Conservation (phyloP, 2,797 vertebrate genomes). For the Acropternis orthonyx region DNA sequence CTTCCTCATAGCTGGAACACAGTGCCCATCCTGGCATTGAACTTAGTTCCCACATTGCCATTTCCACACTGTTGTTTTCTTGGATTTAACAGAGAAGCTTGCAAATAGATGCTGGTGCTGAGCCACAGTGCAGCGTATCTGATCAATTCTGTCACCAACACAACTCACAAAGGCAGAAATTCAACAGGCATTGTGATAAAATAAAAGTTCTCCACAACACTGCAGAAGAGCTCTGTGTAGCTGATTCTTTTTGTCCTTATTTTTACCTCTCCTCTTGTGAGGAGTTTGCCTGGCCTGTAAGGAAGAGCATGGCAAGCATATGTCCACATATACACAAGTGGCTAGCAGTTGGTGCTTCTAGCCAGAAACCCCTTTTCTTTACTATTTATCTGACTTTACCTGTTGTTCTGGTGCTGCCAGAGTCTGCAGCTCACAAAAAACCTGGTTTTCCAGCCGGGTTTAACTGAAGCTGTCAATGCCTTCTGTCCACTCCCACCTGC, state of each 20-base stretch:
- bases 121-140: not conserved
- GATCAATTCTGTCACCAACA: not conserved
- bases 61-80: not conserved
- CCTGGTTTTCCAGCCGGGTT: not conserved
- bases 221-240: not conserved
- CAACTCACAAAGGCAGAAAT: not conserved
- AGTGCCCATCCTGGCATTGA: not conserved
- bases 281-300: not conserved
- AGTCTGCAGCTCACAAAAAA: not conserved
- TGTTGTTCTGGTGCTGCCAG: not conserved
- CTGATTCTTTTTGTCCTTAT: not conserved
- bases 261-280: not conserved
- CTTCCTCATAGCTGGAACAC: not conserved
- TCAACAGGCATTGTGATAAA: not conserved
- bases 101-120: not conserved
- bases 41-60: not conserved
- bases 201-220: not conserved
- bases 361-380: not conserved
- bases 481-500: not conserved
- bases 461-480: not conserved
- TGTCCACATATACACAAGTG: not conserved
- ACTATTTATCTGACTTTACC: not conserved
- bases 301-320: not conserved
- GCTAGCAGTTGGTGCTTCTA: not conserved
- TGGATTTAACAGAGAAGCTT: not conserved